Conservation (phyloP, 2,888 invertebrate species). For the Pachycephus smyrnensis region DNA sequence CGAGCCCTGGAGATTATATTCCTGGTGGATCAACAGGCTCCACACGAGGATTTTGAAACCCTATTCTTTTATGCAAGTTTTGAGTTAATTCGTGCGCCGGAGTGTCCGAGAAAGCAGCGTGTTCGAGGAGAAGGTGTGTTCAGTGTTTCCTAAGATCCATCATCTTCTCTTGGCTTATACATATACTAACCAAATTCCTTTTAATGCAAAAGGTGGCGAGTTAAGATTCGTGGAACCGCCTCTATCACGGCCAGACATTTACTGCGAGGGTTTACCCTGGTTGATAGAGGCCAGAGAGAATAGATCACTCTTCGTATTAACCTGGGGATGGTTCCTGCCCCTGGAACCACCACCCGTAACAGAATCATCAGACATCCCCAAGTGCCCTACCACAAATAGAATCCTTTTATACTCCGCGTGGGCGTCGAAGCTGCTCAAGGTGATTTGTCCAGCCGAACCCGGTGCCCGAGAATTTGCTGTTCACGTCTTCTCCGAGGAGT, state of each 20-base stretch:
- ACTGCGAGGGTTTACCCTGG: constrained; percentile 83
- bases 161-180: background rate
- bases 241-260: constrained; percentile 72
- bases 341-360: constrained; percentile 70
- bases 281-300: constrained; percentile 83
- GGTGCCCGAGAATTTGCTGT: constrained; percentile 76
- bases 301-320: constrained; percentile 83
- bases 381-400: constrained; percentile 83
- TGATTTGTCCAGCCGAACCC: constrained; percentile 80
- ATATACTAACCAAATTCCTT: constrained; percentile 27
- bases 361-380: constrained; percentile 65
- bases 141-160: background rate
- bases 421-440: constrained; percentile 70
- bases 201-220: constrained; percentile 69
- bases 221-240: constrained; percentile 76
- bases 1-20: constrained; percentile 82
- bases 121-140: constrained; percentile 69
- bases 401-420: constrained; percentile 84
- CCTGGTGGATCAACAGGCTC: constrained; percentile 78
- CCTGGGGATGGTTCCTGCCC: constrained; percentile 84
- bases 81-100: constrained; percentile 74
- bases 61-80: constrained; percentile 82
- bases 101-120: constrained; percentile 76
- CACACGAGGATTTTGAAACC: constrained; percentile 85
- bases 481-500: constrained; percentile 85